Percentiles rank a stretch among this genome's conserved stretches.
Evolutionary conservation across 1,140 invertebrate genomes (phyloP).

Genomic region (Bombus superbus): DNA sequence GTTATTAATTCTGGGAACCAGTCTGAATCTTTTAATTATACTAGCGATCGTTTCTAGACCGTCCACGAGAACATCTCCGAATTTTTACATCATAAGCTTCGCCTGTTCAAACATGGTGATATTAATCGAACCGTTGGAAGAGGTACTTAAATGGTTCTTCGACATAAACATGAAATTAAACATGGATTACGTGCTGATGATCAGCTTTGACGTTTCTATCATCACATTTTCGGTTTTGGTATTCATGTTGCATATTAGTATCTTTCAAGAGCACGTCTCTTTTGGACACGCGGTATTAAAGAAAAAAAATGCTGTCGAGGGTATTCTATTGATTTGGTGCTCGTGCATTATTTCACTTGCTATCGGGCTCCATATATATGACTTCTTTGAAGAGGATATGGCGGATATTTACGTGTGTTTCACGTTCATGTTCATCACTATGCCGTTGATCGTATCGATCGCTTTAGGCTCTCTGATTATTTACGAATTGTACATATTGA

Average conservation of each 20-base stretch:
- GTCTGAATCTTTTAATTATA: constrained; percentile 62
- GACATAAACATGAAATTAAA: constrained; percentile 64
- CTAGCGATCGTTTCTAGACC: constrained; percentile 55
- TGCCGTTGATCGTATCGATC: constrained; percentile 62
- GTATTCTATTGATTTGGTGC: constrained; percentile 69
- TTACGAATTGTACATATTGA: constrained; percentile 57
- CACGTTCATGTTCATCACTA: constrained; percentile 68
- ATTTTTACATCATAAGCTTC: constrained; percentile 72
- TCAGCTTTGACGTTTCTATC: constrained; percentile 72
- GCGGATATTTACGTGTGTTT: constrained; percentile 69
- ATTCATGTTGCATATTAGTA: constrained; percentile 67
- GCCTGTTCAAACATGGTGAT: constrained; percentile 71
- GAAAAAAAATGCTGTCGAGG: constrained; percentile 57
- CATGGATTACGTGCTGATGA: constrained; percentile 70
- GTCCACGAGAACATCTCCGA: constrained; percentile 60
- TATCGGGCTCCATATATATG: constrained; percentile 72
- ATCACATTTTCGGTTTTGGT: constrained; percentile 72
- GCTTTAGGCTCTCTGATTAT: constrained; percentile 62
- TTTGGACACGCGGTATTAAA: constrained; percentile 54
- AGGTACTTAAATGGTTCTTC: constrained; percentile 66
- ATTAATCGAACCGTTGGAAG: constrained; percentile 68
- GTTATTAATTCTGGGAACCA: constrained; percentile 55
- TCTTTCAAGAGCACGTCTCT: constrained; percentile 44
- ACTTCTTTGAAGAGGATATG: constrained; percentile 63
- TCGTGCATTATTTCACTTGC: constrained; percentile 63